Evolutionary conservation across 2,113 vertebrate species (phyloP).

Genomic region (Archocentrus centrarchus): DNA sequence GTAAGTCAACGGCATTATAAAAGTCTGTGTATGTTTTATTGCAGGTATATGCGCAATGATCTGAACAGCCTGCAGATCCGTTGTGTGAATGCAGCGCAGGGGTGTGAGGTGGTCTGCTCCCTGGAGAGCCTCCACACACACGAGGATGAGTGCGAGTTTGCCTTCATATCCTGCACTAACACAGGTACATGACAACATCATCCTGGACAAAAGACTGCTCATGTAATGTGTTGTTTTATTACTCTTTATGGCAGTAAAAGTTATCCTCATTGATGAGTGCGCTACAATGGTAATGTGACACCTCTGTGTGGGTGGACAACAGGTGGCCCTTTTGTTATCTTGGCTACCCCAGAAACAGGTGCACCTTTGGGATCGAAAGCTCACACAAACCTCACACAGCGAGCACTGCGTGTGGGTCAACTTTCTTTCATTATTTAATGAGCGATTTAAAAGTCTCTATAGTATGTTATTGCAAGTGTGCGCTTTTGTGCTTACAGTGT

Average conservation of each 20-base stretch:
- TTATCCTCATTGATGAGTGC: neutral
- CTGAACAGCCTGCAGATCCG: constrained; percentile 88
- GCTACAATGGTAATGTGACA: constrained; percentile 53
- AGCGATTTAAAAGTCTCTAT: constrained; percentile 15
- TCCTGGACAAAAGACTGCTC: neutral
- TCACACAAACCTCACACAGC: constrained; percentile 20
- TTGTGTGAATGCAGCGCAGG: constrained; percentile 84
- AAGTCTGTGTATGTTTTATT: constrained; percentile 1
- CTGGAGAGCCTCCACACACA: constrained; percentile 87
- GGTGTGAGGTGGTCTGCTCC: constrained; percentile 87
- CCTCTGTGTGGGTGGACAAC: constrained; percentile 34
- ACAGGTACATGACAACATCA: constrained; percentile 70
- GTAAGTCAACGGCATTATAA: neutral
- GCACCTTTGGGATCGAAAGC: constrained; percentile 17
- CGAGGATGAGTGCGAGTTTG: constrained; percentile 88
- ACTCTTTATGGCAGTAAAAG: neutral
- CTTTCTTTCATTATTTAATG: constrained; percentile 60
- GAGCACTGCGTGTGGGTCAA: constrained; percentile 9
- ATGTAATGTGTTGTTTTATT: neutral
- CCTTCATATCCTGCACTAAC: constrained; percentile 84
- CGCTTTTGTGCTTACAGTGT: constrained; percentile 34
- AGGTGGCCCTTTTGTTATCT: constrained; percentile 65
- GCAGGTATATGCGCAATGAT: constrained; percentile 92
- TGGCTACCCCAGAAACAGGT: constrained; percentile 46
- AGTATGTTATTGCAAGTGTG: neutral